Conservation (phyloP, 2,888 invertebrate genomes). For the Morinoia aosen region DNA sequence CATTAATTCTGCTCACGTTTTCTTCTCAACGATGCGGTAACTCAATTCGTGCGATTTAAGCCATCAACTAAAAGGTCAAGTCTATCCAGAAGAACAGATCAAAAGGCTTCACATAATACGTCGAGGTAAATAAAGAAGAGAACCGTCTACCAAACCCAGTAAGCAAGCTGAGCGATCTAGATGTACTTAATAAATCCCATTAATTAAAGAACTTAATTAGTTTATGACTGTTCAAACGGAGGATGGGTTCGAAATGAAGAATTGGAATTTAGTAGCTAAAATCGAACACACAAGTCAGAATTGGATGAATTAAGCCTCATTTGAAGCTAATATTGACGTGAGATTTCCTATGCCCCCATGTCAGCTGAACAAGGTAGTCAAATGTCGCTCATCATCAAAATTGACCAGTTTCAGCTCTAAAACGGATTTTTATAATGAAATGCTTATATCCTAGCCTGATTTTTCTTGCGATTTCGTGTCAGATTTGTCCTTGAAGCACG, state of each 20-base stretch:
- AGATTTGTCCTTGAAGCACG: background rate
- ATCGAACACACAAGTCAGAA: background rate
- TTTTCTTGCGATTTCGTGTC: background rate
- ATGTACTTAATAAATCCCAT: background rate
- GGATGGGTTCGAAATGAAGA: background rate
- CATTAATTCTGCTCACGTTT: background rate
- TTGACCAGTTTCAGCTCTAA: background rate
- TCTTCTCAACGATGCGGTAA: background rate
- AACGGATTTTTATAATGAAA: background rate
- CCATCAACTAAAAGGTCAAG: background rate
- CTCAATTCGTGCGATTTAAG: background rate
- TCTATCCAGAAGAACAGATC: background rate
- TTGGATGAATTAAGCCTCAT: no score
- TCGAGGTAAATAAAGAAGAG: background rate
- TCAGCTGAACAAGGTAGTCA: no score
- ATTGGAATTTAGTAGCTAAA: background rate
- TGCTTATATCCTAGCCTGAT: background rate
- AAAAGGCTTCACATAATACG: background rate
- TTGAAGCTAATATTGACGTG: no score
- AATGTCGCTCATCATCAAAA: background rate
- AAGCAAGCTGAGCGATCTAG: background rate
- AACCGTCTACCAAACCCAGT: background rate
- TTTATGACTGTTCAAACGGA: background rate
- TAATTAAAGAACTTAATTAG: no score
- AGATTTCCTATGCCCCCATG: no score